These are phyloP conservation scores for Chlorodrepanis virens DNA, from an alignment of 2,113 vertebrate genomes.

Conservation along the genomic window DNA sequence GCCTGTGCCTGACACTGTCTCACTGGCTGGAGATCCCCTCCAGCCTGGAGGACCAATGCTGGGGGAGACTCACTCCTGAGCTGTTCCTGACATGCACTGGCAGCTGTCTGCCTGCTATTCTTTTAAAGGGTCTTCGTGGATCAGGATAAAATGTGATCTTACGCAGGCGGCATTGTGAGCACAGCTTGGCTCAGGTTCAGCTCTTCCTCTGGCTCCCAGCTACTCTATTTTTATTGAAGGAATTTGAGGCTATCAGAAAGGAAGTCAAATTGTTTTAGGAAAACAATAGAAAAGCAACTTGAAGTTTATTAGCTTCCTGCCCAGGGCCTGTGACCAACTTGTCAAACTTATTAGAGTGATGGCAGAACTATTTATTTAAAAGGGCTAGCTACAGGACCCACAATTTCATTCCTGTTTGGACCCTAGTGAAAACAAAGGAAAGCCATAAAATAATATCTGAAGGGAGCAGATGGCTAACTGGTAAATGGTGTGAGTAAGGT, in stretches of 20 bases:
- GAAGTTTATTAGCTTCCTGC: conserved; percentile 79
- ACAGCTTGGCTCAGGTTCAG: conserved; percentile 77
- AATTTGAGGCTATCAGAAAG: conserved; percentile 82
- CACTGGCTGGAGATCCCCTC: conserved; percentile 27
- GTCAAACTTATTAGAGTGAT: conserved; percentile 62
- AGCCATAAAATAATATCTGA: conserved; percentile 63
- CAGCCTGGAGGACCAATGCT: conserved; percentile 22
- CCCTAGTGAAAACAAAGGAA: conserved; percentile 60
- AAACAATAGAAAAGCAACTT: conserved; percentile 88
- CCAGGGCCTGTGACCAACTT: conserved; percentile 59
- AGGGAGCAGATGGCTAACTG: conserved; percentile 24
- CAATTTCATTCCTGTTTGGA: conserved; percentile 65
- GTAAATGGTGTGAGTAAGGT: background rate
- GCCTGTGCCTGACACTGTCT: background rate
- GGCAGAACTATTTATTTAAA: conserved; percentile 73
- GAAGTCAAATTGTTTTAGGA: conserved; percentile 96
- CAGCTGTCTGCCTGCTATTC: conserved; percentile 64
- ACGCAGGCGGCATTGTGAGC: conserved; percentile 72
- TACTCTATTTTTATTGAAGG: conserved; percentile 85
- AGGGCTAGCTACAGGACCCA: conserved; percentile 39
- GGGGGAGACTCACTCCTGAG: background rate
- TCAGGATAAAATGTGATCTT: conserved; percentile 69
- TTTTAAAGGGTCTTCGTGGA: conserved; percentile 60
- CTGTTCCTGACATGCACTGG: conserved; percentile 51
- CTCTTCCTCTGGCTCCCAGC: conserved; percentile 75